Base-by-base conservation (phyloP, 2,113 vertebrate species). In the Leptobrachium ailaonicum region DNA sequence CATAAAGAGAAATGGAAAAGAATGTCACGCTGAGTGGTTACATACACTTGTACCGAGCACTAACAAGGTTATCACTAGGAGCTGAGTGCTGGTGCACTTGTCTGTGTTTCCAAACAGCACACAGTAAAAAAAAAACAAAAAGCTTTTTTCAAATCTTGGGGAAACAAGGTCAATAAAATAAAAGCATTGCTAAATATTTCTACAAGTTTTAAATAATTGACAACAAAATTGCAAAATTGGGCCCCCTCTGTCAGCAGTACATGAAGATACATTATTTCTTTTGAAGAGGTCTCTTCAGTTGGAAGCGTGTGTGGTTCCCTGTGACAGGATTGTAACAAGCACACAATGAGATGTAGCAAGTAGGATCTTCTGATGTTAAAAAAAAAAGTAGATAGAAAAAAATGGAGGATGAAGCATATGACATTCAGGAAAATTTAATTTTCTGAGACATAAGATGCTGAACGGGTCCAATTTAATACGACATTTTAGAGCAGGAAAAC, bases 1-100 rank as follows among this genome's bases (percentile, higher is more conserved):
- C 92, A 94, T 92, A 92, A 92, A 90, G 89, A 88, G 87, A 88
- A 92, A 91, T 82, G 83, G 89, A 88, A 87, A 91, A 88, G 82
- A 84, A 88, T 91, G 90, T 88, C 87, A 86, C 85, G 87, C 89
- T 92, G 91, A 90, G 90, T 91, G 87, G 90, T 93, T 92, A 89
- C 91, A 87, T 77, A 84, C 89, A 89, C 90, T 90, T 89, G 82
- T 86, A 86, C 84, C 86, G 87, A 91, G 83, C 88, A 87, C 88
- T 92, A 91, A 92, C 91, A 91, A 90, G 87, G 88, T 90, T 91
- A 89, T 88, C 88, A 84, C 82, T 76, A 83, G 87, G 86, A 89
- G 83, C 85, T 82, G 86, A 91, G 87, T 87, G 87, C 88, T 87
- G 77, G 79, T 82, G 63, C 84, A 11, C 83, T 90, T 87, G 82